Conservation (phyloP, 2,888 invertebrate genomes). For the Trichogramma dendrolimi region DNA sequence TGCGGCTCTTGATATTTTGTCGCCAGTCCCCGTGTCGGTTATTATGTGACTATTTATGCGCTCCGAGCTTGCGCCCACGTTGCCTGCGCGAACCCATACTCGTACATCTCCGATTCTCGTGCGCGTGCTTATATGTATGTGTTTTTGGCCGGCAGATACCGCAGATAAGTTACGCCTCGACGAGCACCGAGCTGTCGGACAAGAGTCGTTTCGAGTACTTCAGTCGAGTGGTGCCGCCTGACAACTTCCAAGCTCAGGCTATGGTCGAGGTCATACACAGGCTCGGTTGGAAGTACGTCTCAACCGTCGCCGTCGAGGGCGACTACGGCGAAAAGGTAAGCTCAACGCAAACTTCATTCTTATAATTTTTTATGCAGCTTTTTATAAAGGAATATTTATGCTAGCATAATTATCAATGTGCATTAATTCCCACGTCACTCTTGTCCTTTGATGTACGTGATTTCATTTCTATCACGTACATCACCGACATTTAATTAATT, state of each 20-base stretch:
- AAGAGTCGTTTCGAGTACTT: slow-evolving; percentile 68
- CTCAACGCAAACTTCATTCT: slow-evolving; percentile 5
- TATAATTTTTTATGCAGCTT: not conserved
- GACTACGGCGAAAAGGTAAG: slow-evolving; percentile 70
- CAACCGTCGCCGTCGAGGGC: slow-evolving; percentile 72
- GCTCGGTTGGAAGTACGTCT: slow-evolving; percentile 72
- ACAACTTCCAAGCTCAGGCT: slow-evolving; percentile 67
- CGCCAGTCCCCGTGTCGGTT: too few relatives aligned
- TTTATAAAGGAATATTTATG: not conserved
- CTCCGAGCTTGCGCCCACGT: too few relatives aligned
- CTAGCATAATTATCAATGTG: not conserved
- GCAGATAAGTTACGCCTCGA: slow-evolving; percentile 70
- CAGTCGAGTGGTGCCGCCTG: slow-evolving; percentile 68
- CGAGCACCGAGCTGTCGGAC: slow-evolving; percentile 67
- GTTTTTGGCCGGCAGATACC: slow-evolving; percentile 56
- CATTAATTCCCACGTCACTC: too few relatives aligned
- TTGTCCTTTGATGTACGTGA: too few relatives aligned
- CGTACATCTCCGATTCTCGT: too few relatives aligned
- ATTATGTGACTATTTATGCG: too few relatives aligned
- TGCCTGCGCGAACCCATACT: too few relatives aligned
- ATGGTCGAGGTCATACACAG: slow-evolving; percentile 65
- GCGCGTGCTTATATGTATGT: not conserved
- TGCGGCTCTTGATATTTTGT: too few relatives aligned
- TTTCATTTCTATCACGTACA: too few relatives aligned
- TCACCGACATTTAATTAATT: too few relatives aligned